Evolutionary conservation across 92 coral and sea anemone genomes (phyloP), one percentile per base, ranked within the genome.

Genomic region (Hydrozoanthus gracilis): DNA sequence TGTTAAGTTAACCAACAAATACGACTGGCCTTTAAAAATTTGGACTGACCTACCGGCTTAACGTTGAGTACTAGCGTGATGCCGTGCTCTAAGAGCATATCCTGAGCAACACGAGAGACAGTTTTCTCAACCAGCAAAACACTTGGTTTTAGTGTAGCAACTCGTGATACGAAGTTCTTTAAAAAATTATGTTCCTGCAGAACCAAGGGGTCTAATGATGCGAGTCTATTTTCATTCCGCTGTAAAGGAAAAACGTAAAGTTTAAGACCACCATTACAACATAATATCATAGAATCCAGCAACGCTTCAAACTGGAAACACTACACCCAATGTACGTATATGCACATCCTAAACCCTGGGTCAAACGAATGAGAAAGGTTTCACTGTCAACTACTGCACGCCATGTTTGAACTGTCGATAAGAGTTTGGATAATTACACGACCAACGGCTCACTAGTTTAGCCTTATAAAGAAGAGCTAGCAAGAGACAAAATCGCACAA

Each of bases 221-320:
- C 99, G 67, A 96, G 86, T 62, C 98, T 90, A 88, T 96, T 96
- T 78, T 96, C 99, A 77, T 93, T 94, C 45, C 98, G 95, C 98
- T 96, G 88, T 9, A 45, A 68, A 74, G 12, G 2, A 55, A 50
- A 52, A 77, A 54, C 6, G 1, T 14, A 55, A 12, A 44, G 3
- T 44, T 51, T 15, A 3, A 69, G 12, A 9, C 52, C 20, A 54
- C 9, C 39, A 66, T 4, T 15, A 14, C 3, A 64, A 3, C 20
- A 1, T 64, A 64, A 5, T 27, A 64, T 14, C 7, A 15, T n/a
- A 64, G 2, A 3, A 64, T 56, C 12, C 61, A 1, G 3, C 39
- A 27, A 27, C 39, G 39, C 39, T 27, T 27, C 39, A 27, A 27
- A 27, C 39, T 27, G 39, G 0, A 27, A 27, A 27, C 39, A 27